Evolutionary conservation across 2,888 invertebrate genomes (phyloP).

Genomic region (Agrotis ipsilon): DNA sequence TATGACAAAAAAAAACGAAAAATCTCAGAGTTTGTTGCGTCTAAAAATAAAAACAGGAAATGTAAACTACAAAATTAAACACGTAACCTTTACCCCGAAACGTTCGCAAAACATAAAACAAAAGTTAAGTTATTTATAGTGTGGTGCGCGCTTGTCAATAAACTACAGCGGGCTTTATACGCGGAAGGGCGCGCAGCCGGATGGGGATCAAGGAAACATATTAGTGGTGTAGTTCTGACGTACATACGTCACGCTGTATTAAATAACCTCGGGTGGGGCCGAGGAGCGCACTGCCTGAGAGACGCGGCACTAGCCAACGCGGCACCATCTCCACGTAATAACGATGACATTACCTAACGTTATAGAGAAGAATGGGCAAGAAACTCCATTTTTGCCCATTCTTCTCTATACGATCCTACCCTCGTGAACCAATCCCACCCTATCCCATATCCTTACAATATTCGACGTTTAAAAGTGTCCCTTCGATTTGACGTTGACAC

Average conservation of each 20-base stretch:
- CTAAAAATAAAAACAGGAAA: slow-evolving; percentile 14
- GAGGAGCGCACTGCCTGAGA: slow-evolving; percentile 63
- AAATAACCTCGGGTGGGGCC: slow-evolving; percentile 82
- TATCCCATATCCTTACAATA: too few species aligned
- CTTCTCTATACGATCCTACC: too few species aligned
- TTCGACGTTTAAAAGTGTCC: too few species aligned
- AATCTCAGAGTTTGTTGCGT: neutral
- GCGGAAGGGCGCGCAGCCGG: slow-evolving; percentile 81
- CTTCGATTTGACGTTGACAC: too few species aligned
- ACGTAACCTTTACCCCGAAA: slow-evolving; percentile 31
- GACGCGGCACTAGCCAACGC: slow-evolving; percentile 79
- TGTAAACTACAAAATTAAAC: slow-evolving; percentile 15
- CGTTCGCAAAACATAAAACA: slow-evolving; percentile 60
- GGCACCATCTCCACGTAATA: slow-evolving; percentile 74
- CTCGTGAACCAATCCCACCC: too few species aligned
- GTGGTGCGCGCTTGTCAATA: slow-evolving; percentile 75
- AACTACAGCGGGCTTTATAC: slow-evolving; percentile 71
- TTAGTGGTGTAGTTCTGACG: slow-evolving; percentile 69
- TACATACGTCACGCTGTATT: slow-evolving; percentile 80
- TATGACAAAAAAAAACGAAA: neutral
- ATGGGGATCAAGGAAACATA: slow-evolving; percentile 82
- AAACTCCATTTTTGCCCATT: too few species aligned
- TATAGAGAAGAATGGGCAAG: too few species aligned
- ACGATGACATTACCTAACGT: slow-evolving; percentile 16
- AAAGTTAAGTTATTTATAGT: slow-evolving; percentile 74